Evolutionary conservation across 1,140 invertebrate species (phyloP).

Genomic region (Cotesia typhae): DNA sequence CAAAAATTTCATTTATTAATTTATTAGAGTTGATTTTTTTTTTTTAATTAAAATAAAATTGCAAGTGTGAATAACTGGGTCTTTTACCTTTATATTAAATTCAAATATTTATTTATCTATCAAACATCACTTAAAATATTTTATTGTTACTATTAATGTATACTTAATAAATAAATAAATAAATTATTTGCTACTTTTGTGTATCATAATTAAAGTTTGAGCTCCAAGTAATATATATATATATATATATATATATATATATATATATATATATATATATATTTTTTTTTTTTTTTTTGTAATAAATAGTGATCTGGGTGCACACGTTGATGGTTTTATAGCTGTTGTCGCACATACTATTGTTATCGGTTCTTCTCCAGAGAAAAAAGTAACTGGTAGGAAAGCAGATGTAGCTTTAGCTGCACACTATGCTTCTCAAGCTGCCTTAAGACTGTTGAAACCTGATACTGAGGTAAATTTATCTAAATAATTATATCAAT

Average conservation of each 20-base stretch:
- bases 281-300: constrained; percentile 47
- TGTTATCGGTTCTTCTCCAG: constrained; percentile 81
- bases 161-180: too few relatives aligned
- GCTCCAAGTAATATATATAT: constrained; percentile 16
- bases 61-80: too few relatives aligned
- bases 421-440: constrained; percentile 94
- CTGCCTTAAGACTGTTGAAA: constrained; percentile 90
- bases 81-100: too few relatives aligned
- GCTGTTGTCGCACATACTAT: constrained; percentile 97
- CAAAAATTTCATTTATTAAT: too few relatives aligned
- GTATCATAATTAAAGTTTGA: not conserved
- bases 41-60: too few relatives aligned
- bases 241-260: too few relatives aligned
- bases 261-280: too few relatives aligned
- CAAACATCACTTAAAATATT: too few relatives aligned
- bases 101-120: too few relatives aligned
- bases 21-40: too few relatives aligned
- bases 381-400: constrained; percentile 80
- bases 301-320: constrained; percentile 86
- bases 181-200: not conserved
- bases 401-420: constrained; percentile 96
- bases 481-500: not conserved
- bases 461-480: constrained; percentile 84
- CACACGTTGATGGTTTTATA: constrained; percentile 98
- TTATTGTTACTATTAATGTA: too few relatives aligned